Base-by-base conservation (phyloP, 2,888 invertebrate species). In the Eupithecia pulchellata region DNA sequence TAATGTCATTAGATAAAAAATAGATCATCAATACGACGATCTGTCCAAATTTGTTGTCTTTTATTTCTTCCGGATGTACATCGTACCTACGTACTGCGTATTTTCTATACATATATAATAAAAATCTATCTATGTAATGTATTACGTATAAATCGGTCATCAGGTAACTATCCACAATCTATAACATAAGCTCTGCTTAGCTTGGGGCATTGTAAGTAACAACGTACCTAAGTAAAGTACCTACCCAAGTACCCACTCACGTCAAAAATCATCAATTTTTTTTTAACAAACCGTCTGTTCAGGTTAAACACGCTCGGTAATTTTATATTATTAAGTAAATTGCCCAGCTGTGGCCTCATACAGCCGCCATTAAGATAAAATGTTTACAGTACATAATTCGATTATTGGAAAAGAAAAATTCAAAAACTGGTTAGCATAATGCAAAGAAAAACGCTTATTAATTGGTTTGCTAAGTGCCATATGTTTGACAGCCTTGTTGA, bases 241-340 rank as follows among this genome's bases (percentile, higher is more conserved):
- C 4, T 25, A 52, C n/a, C n/a, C n/a, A 52, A 52, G 1, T 57
- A 29, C 55, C 55, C 11, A 61, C 64, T 64, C 71, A 61, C 67
- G 52, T 57, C 20, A 69, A 63, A 67, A 20, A 30, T 13, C 20
- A 27, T 29, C 64, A 34, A 1, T 73, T 78, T 75, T 78, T 78
- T 71, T 47, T 9, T 20, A 47, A 47, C 42, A 47, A 47, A 47
- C 29, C 75, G 72, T 65, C 63, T 71, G 75, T 72, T 86, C 90
- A 81, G 86, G 89, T 89, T 87, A 79, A 81, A 80, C 84, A 76
- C 77, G 83, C 87, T 86, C 78, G 82, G 86, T 88, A 90, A 91
- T 91, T 91, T 90, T 85, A 88, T 86, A 87, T 89, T 85, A 91
- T 91, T 91, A 91, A 89, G 82, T 86, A 90, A 91, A 91, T 91